Conservation (phyloP, 1,140 invertebrate species). For the Plectus sambesii region DNA sequence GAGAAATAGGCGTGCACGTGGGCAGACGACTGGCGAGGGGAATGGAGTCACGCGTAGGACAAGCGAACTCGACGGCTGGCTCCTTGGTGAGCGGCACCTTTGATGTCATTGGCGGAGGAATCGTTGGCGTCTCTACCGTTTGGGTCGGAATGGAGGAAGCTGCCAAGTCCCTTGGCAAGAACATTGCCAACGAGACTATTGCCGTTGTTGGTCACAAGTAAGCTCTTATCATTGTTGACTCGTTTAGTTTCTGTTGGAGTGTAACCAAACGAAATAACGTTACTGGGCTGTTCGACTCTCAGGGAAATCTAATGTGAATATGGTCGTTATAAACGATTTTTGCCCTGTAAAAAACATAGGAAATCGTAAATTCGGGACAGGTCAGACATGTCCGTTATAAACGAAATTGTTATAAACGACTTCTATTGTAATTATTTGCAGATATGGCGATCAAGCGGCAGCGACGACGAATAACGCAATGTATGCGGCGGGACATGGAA, state of each 20-base stretch:
- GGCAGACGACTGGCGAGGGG: conserved; percentile 21
- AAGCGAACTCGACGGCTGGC: conserved; percentile 21
- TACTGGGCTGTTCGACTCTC: too few relatives aligned
- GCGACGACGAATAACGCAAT: conserved; percentile 25
- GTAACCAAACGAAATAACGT: too few relatives aligned
- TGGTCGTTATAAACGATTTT: too few relatives aligned
- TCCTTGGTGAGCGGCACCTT: conserved; percentile 13
- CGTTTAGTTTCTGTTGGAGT: too few relatives aligned
- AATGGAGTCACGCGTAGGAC: conserved; percentile 16
- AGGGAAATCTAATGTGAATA: too few relatives aligned
- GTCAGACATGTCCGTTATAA: too few relatives aligned
- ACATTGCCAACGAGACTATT: conserved; percentile 27
- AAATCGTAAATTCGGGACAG: too few relatives aligned
- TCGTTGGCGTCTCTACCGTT: conserved; percentile 20
- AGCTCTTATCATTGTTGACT: too few relatives aligned
- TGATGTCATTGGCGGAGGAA: conserved; percentile 24
- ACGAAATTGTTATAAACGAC: neutral
- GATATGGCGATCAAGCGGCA: conserved; percentile 27
- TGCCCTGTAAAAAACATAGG: too few relatives aligned
- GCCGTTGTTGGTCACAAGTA: too few relatives aligned
- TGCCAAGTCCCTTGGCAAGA: conserved; percentile 21
- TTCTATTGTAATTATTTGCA: conserved; percentile 11
- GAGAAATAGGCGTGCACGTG: conserved; percentile 25
- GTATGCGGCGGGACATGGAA: conserved; percentile 23
- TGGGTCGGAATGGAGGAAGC: conserved; percentile 28